Base-by-base conservation (phyloP, 2,797 vertebrate species). In the Enteromius fasciolatus region DNA sequence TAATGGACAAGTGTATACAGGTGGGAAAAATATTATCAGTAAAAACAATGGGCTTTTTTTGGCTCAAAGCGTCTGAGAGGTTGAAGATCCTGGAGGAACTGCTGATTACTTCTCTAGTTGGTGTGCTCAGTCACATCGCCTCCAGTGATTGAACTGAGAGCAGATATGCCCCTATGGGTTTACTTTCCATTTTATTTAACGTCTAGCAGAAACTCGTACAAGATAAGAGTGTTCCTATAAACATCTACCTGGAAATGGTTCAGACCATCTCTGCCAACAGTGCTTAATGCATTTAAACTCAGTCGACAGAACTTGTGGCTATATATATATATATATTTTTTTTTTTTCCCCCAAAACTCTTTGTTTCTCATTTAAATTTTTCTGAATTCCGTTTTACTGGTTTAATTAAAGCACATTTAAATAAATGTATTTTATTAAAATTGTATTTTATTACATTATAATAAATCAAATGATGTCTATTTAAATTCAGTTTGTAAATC, bases 61-160 rank as follows among this genome's bases (percentile, higher is more conserved):
- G 39, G 17, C 14, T 41, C 70, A 36, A 67, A 48, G 36, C 63
- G 52, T 67, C 28, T 36, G 41, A 41, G 39, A 23, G 46, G 41
- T 46, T 54, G 39, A 52, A 64, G 48, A 74, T 82, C 79, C 48
- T 39, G 33, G 69, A 31, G 68, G 41, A 81, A 76, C 14, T 15
- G 15, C 36, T 64, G 70, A 67, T 52, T 79, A 18, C 78, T 78
- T 80, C 74, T 79, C 4, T 64, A 61, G 63, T 68, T 68, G 76
- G 66, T 48, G 50, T 17, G 77, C 73, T 41, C 46, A 12, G 59
- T 76, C 72, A 28, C 64, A 80, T 76, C 64, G 36, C 68, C 28
- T 61, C 85, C 77, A 17, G 61, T 74, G 78, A 86, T 84, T 86
- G 79, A 80, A 76, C 69, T 8, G 63, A 59, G 77, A 84, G 50